Evolutionary conservation across 2,797 vertebrate genomes (phyloP).

Genomic region (Gila robusta): DNA sequence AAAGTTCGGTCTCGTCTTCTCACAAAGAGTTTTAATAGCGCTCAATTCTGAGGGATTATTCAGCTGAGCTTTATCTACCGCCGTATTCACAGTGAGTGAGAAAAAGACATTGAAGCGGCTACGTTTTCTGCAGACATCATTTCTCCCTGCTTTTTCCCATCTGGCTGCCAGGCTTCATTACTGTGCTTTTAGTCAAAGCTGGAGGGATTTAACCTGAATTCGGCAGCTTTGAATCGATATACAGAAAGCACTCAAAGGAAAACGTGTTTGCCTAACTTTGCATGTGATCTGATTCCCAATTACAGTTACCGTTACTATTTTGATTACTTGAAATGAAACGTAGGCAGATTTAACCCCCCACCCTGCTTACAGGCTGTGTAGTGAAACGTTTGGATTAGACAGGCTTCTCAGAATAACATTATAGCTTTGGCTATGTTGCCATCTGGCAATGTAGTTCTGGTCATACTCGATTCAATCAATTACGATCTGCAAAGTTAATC

Average conservation of each 20-base stretch:
- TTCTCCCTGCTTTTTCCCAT: neutral
- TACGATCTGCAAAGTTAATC: no score
- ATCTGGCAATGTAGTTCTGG: no score
- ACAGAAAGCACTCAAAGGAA: neutral
- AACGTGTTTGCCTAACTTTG: constrained; percentile 19
- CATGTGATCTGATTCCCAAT: constrained; percentile 34
- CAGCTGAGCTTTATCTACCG: constrained; percentile 22
- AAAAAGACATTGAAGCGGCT: constrained; percentile 2
- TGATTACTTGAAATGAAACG: constrained; percentile 9
- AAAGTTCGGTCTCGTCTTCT: neutral
- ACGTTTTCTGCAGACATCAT: constrained; percentile 13
- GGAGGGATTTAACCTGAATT: constrained; percentile 45
- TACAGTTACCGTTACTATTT: neutral
- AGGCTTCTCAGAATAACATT: no score
- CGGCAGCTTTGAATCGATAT: constrained; percentile 29
- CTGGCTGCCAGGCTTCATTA: constrained; percentile 1
- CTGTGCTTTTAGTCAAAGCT: constrained; percentile 29
- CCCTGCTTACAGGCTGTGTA: no score
- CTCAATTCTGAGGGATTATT: constrained; percentile 41
- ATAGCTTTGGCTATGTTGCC: no score
- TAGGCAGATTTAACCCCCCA: no score
- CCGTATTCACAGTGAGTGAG: constrained; percentile 7
- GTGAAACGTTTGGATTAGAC: no score
- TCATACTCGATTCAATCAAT: no score
- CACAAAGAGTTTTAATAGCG: constrained; percentile 35